A percentile compares a stretch with the other conserved stretches of the same genome.
Conservation (phyloP, 2,888 invertebrate genomes). For the Mystacides longicornis region DNA sequence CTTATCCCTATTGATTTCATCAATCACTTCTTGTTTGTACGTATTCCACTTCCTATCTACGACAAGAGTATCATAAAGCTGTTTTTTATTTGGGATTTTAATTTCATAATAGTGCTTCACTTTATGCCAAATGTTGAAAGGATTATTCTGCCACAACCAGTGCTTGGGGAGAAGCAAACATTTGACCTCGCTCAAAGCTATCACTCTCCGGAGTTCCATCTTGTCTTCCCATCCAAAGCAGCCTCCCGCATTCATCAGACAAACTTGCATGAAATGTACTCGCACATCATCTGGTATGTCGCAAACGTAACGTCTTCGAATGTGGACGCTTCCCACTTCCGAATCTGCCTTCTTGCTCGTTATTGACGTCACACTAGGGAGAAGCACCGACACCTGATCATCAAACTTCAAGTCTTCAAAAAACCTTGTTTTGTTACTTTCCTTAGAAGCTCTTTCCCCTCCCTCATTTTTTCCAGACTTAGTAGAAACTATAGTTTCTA, state of each 20-base stretch:
- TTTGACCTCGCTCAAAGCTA: conserved; percentile 46
- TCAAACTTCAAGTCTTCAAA: neutral
- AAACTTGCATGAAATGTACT: conserved; percentile 47
- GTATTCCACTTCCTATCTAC: conserved; percentile 50
- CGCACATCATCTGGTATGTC: conserved; percentile 21
- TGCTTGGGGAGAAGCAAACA: conserved; percentile 63
- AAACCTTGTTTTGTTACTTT: neutral
- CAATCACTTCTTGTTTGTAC: conserved; percentile 45
- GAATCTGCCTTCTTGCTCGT: neutral
- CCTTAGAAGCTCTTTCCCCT: neutral
- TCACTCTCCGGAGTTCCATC: conserved; percentile 57
- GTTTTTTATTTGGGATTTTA: conserved; percentile 33
- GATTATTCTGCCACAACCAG: conserved; percentile 60
- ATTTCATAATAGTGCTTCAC: conserved; percentile 53
- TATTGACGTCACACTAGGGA: neutral
- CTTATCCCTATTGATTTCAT: conserved; percentile 43
- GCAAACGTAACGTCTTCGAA: neutral
- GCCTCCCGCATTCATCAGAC: conserved; percentile 50
- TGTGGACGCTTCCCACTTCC: neutral
- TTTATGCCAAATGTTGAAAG: conserved; percentile 58
- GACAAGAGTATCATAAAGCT: conserved; percentile 28
- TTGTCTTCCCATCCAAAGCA: conserved; percentile 67
- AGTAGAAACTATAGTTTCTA: neutral
- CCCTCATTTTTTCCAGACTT: neutral
- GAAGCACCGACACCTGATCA: neutral